Percentiles rank a stretch among this genome's conserved stretches.
These are phyloP conservation scores for Eudasyphora cyanicolor DNA, from an alignment of 2,888 invertebrate species.

Conservation along the genomic window DNA sequence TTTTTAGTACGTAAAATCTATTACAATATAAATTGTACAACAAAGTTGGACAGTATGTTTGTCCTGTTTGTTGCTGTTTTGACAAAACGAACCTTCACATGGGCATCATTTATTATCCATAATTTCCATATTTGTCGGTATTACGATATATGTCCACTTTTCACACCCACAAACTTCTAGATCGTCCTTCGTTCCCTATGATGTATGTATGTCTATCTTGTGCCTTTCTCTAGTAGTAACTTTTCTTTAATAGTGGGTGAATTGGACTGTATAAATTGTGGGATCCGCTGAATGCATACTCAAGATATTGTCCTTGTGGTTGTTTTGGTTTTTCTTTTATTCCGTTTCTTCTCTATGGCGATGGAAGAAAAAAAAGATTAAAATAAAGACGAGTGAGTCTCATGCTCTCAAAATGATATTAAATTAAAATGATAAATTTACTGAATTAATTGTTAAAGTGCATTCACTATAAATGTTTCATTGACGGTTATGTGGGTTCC, in stretches of 20 bases:
- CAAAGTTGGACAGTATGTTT: no score
- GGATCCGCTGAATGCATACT: neutral
- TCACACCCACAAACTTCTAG: no score
- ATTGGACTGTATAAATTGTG: slow-evolving; percentile 44
- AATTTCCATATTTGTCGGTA: no score
- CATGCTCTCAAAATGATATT: slow-evolving; percentile 9
- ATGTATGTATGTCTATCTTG: neutral
- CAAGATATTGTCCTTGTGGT: neutral
- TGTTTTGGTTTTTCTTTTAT: neutral
- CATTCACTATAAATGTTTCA: slow-evolving; percentile 29
- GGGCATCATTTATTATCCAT: no score
- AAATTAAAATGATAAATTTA: slow-evolving; percentile 38
- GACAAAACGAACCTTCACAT: no score
- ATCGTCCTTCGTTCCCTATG: no score
- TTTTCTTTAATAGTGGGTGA: slow-evolving; percentile 26
- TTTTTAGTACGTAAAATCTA: no score
- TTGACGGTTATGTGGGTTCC: neutral
- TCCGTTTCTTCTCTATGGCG: neutral
- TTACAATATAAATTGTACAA: no score
- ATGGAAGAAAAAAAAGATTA: neutral
- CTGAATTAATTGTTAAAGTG: slow-evolving; percentile 40
- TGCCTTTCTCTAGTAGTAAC: neutral
- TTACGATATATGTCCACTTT: no score
- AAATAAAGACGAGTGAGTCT: slow-evolving; percentile 20
- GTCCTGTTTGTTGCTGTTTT: no score